These are phyloP conservation scores for Lasiommata megera DNA, from an alignment of 2,888 invertebrate species.

Conservation along the genomic window DNA sequence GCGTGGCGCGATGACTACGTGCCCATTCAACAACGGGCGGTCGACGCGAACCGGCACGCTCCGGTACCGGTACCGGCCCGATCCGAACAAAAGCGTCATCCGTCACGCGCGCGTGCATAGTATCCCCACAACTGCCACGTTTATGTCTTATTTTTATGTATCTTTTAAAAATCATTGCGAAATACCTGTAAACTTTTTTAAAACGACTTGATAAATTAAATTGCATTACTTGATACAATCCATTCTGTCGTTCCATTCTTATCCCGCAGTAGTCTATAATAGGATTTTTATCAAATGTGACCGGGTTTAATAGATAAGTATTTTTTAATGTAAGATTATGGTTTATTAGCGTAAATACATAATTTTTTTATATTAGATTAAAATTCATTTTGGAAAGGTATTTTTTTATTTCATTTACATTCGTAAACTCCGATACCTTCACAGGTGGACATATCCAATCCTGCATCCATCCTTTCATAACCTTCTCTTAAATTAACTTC, in stretches of 20 bases:
- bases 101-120: constrained; percentile 8
- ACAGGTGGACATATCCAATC: neutral
- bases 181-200: neutral
- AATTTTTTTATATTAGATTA: constrained; percentile 51
- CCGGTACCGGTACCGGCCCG: constrained; percentile 6
- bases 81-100: neutral
- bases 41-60: neutral
- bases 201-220: neutral
- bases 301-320: constrained; percentile 38
- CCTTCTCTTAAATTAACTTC: neutral
- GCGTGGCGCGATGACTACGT: constrained; percentile 41
- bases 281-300: constrained; percentile 38
- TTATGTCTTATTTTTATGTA: constrained; percentile 4
- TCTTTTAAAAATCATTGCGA: constrained; percentile 1
- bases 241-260: constrained; percentile 6
- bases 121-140: constrained; percentile 4
- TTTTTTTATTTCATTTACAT: neutral
- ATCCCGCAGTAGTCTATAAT: constrained; percentile 24
- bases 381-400: constrained; percentile 40
- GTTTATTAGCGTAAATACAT: constrained; percentile 34
- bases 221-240: neutral
- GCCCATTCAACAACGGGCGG: constrained; percentile 17
- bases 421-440: neutral
- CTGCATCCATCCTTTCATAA: neutral
- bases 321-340: constrained; percentile 39